These are phyloP conservation scores for Hypomecis atomaria DNA, from an alignment of 2,888 invertebrate species.

Conservation along the genomic window DNA sequence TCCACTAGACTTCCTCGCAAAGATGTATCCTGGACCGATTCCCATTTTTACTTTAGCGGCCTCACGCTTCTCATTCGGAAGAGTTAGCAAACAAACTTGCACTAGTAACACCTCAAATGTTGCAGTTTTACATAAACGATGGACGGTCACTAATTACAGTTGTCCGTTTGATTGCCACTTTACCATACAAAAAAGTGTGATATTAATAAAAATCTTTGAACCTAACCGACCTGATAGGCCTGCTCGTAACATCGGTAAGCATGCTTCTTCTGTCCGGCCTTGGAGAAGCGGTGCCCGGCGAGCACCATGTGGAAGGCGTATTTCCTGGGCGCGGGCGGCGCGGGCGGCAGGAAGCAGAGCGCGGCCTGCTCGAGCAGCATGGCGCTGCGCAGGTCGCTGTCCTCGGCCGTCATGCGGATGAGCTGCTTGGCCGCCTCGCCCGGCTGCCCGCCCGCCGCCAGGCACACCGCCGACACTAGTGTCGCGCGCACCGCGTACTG, in stretches of 20 bases:
- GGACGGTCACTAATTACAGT: too few relatives aligned
- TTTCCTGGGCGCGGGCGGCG: conserved; percentile 92
- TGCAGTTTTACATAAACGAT: too few relatives aligned
- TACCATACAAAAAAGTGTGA: too few relatives aligned
- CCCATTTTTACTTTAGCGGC: too few relatives aligned
- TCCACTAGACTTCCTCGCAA: too few relatives aligned
- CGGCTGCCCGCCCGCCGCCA: conserved; percentile 90
- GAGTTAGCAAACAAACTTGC: too few relatives aligned
- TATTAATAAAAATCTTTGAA: too few relatives aligned
- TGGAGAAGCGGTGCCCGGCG: conserved; percentile 97
- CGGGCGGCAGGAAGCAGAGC: conserved; percentile 91
- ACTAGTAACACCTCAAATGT: too few relatives aligned
- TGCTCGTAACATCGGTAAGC: conserved; percentile 96
- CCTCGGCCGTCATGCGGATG: conserved; percentile 98
- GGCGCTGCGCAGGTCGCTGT: conserved; percentile 97
- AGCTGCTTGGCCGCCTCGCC: conserved; percentile 98
- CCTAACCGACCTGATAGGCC: conserved; percentile 90
- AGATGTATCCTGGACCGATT: too few relatives aligned
- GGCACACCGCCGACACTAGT: conserved; percentile 93
- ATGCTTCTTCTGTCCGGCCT: conserved; percentile 96
- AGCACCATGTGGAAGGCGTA: conserved; percentile 98
- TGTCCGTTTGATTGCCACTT: too few relatives aligned
- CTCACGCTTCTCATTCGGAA: too few relatives aligned
- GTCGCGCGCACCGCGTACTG: conserved; percentile 97
- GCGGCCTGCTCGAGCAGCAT: conserved; percentile 97